phyloP scores from a whole-genome alignment of 2,888 invertebrate genomes.

The Tenodera sinensis region DNA sequence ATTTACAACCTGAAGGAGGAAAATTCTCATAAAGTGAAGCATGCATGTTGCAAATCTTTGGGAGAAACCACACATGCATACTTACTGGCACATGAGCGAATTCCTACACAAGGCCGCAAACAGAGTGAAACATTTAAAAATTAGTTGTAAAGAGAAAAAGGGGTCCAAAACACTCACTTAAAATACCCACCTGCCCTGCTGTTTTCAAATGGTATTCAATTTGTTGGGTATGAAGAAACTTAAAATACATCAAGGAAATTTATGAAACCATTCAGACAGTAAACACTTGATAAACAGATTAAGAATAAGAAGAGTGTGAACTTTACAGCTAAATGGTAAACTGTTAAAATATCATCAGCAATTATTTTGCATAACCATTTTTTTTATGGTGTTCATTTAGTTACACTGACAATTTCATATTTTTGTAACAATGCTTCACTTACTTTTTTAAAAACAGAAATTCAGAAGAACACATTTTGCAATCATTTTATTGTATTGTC shows the following conservation, averaged over 20 bases:
- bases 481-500: no score
- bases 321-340: background rate
- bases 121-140: constrained; percentile 1
- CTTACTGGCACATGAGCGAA: constrained; percentile 39
- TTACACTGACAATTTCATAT: no score
- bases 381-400: no score
- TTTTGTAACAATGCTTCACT: no score
- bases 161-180: background rate
- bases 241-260: background rate
- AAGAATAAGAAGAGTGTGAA: background rate
- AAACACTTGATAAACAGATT: background rate
- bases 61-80: constrained; percentile 30
- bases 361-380: no score
- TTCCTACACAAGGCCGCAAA: constrained; percentile 33
- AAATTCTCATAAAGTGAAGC: background rate
- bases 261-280: background rate
- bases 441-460: no score
- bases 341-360: no score
- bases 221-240: background rate
- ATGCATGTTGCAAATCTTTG: constrained; percentile 5
- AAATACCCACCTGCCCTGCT: background rate
- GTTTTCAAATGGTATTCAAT: background rate
- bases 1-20: background rate
- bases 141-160: background rate
- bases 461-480: no score